phyloP scores from a whole-genome alignment of 2,888 invertebrate genomes.

The Crossocerus cetratus region DNA sequence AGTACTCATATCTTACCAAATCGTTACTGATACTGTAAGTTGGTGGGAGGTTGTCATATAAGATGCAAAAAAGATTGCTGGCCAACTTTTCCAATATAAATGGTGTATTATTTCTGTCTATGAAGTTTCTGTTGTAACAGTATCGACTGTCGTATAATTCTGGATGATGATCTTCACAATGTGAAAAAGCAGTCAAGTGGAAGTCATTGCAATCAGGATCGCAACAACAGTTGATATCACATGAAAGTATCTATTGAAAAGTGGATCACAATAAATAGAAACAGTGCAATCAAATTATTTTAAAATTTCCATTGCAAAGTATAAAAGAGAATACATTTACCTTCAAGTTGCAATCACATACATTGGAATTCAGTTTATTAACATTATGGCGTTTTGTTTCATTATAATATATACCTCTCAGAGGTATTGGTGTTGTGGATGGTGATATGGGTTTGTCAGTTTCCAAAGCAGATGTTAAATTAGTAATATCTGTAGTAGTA shows the following conservation, averaged over 20 bases:
- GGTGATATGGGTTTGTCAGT: too few relatives aligned
- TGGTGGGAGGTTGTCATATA: conserved; percentile 80
- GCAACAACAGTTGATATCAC: conserved; percentile 92
- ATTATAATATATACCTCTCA: conserved; percentile 10
- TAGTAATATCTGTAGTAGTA: conserved; percentile 11
- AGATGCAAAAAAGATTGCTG: conserved; percentile 81
- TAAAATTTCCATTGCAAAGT: background rate
- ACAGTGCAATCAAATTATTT: background rate
- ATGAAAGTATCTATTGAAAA: conserved; percentile 79
- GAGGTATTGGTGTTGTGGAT: conserved; percentile 13
- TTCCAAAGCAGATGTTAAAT: conserved; percentile 4
- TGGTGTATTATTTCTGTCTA: conserved; percentile 79
- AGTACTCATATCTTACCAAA: conserved; percentile 38
- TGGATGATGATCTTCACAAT: conserved; percentile 78
- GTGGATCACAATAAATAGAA: conserved; percentile 11
- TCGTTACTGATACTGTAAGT: conserved; percentile 61
- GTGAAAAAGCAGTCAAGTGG: conserved; percentile 81
- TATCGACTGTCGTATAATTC: conserved; percentile 75
- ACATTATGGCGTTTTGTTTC: conserved; percentile 33
- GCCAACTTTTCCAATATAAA: conserved; percentile 72
- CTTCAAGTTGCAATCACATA: conserved; percentile 81
- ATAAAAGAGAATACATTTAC: conserved; percentile 67
- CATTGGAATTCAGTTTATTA: conserved; percentile 65
- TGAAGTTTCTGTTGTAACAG: conserved; percentile 79
- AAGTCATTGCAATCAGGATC: conserved; percentile 84